Conservation (phyloP, 2,888 invertebrate genomes). For the Microplitis deprimator region DNA sequence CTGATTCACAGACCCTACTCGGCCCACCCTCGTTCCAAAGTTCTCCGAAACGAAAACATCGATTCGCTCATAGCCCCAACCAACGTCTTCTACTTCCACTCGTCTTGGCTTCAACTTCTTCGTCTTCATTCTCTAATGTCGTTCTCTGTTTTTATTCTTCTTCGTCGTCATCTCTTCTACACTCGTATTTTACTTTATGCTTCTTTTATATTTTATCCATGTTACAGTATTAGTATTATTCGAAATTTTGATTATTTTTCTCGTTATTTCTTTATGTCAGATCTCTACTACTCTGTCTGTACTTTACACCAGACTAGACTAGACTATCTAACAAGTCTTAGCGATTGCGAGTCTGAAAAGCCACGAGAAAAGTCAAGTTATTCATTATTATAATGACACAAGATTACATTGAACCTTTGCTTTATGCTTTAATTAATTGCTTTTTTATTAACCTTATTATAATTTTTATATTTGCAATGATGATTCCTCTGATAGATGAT, state of each 20-base stretch:
- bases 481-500: not conserved
- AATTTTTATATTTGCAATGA: not conserved
- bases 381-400: slow-evolving; percentile 18
- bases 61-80: slow-evolving; percentile 39
- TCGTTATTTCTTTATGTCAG: slow-evolving; percentile 25
- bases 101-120: slow-evolving; percentile 19
- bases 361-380: slow-evolving; percentile 20
- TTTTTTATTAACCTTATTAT: not conserved
- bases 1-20: slow-evolving; percentile 59
- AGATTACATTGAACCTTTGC: slow-evolving; percentile 14
- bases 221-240: too few relatives aligned
- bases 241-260: not conserved
- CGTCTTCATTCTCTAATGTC: slow-evolving; percentile 14
- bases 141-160: slow-evolving; percentile 10
- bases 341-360: slow-evolving; percentile 29
- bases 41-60: slow-evolving; percentile 45
- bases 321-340: slow-evolving; percentile 29
- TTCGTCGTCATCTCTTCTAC: slow-evolving; percentile 24
- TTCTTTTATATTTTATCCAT: slow-evolving; percentile 4
- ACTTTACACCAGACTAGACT: not conserved
- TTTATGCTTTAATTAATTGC: slow-evolving; percentile 5
- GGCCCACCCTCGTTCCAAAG: slow-evolving; percentile 50
- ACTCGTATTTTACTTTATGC: slow-evolving; percentile 11
- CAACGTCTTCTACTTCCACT: slow-evolving; percentile 23
- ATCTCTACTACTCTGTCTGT: not conserved